Base-by-base conservation (phyloP, 2,113 vertebrate species). In the Petrocephalus microphthalmus region DNA sequence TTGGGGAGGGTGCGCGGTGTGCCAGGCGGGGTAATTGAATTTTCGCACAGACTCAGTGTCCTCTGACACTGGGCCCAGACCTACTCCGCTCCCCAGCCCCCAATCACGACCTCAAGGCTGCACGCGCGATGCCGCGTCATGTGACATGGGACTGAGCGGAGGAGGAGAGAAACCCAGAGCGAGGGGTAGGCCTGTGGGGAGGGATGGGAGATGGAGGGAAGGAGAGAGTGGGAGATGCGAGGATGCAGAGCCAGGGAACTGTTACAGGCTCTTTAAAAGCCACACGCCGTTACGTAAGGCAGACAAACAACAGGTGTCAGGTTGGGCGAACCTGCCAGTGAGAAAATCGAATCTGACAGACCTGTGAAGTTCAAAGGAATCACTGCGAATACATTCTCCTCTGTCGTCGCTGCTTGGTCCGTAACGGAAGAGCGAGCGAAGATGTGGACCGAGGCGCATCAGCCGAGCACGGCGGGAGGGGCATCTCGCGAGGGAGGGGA, bases 1-100 rank as follows among this genome's bases (percentile, higher is more conserved):
- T 87, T 89, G 85, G 88, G 89, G 64, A 74, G 88, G 87, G 64
- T 45, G 82, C 49, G 87, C 13, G 11, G 74, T 83, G 87, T 90
- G 90, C 89, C 90, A 89, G 89, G 91, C 87, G 84, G 86, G 84
- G 88, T 92, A 89, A 92, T 91, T 92, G 90, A 92, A 92, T 91
- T 91, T 90, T 88, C 42, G 78, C 86, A 89, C 88, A 89, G 56
- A 86, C 86, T 88, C 84, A 53, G n/a, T 71, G 87, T 89, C 87
- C 89, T 67, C 53, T 87, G 88, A 86, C 87, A 60, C 81, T 19
- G 19, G 78, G 84, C 42, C 29, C 71, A 85, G 89, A 53, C 86
- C 87, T 45, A 54, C 82, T 64, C 22, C 56, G 8, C 56, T 19
- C 57, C 22, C 5, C 56, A 0, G 7, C 56, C 20, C 56, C 20